Evolutionary conservation across 2,113 vertebrate genomes (phyloP).

Genomic region (Anhinga anhinga): DNA sequence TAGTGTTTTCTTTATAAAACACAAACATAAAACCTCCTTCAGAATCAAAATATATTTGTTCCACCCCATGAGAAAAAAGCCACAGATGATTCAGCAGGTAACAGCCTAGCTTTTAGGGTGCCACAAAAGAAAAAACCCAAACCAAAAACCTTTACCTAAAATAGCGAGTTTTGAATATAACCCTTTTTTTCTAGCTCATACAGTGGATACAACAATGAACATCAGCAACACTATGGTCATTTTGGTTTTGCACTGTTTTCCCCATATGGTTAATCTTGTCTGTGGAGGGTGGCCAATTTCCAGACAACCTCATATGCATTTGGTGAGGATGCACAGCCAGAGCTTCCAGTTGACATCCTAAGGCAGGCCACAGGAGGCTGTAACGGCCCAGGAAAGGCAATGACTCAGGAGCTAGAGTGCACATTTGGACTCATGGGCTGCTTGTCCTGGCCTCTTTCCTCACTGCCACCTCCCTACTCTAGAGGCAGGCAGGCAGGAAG

Average conservation of each 20-base stretch:
- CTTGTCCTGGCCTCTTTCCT: not conserved
- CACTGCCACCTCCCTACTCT: not conserved
- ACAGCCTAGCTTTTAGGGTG: not conserved
- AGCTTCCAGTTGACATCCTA: not conserved
- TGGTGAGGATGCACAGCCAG: fast-evolving
- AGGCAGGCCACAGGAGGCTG: not conserved
- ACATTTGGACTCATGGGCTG: not conserved
- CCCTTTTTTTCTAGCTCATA: not conserved
- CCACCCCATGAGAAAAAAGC: not conserved
- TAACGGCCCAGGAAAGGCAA: not conserved
- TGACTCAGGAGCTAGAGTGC: not conserved
- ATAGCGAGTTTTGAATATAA: not conserved
- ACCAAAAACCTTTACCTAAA: not conserved
- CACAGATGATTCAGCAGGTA: not conserved
- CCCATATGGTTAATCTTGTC: not conserved
- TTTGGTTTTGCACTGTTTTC: not conserved
- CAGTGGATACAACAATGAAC: fast-evolving
- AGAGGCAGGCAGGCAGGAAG: not conserved
- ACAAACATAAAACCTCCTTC: fast-evolving
- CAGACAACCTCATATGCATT: not conserved
- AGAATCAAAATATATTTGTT: not conserved
- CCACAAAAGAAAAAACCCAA: not conserved
- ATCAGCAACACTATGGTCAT: not conserved
- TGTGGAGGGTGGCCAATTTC: not conserved
- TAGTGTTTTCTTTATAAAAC: not conserved